Base-by-base conservation (phyloP, 35 echinoderm and acorn worm genomes). In the Patiria miniata region DNA sequence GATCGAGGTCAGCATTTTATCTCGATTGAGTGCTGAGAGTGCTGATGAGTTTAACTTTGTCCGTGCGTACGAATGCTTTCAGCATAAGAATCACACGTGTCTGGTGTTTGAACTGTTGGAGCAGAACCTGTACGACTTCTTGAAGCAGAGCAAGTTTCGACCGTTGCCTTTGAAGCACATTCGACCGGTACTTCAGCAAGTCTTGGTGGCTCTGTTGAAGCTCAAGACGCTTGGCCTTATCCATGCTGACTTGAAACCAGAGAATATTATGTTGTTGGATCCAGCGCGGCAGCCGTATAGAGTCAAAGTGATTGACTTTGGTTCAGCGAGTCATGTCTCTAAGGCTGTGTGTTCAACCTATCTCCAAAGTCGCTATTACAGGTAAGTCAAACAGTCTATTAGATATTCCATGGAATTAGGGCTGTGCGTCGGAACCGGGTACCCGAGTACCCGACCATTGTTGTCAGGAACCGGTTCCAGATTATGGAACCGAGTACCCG, bases 231-330 rank as follows among this genome's bases (percentile, higher is more conserved):
- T 99, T 22, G 93, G 93, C 51, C 79, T 99, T 26, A 99, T 99
- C 57, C 96, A 99, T 77, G 96, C 96, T n/a, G 96, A 99, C 86
- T 53, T 99, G 39, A 99, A 99, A 53, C 96, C 96, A 53, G 96
- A 99, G 65, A 99, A 99, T 81, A 99, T 99, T 37, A 99, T 99
- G 96, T 50, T 99, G 10, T 68, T 99, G 9, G 96, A 99, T 77
- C 96, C 96, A 29, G 90, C 82, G n/a, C 51, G 96, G 38, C 96
- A 99, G 47, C 96, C 96, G 0, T 99, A 95, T 83, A 61, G 96
- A 76, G 96, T 99, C 19, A 99, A 99, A 58, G 96, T 99, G 15
- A 99, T 99, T 39, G 96, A 99, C 53, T 99, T 99, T 84, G 96
- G 96, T 73, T 99, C 96, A 22, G 96, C 96, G 3, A 99, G 96